Base-by-base conservation (phyloP, 2,888 invertebrate species). In the Hypomecis atomaria region DNA sequence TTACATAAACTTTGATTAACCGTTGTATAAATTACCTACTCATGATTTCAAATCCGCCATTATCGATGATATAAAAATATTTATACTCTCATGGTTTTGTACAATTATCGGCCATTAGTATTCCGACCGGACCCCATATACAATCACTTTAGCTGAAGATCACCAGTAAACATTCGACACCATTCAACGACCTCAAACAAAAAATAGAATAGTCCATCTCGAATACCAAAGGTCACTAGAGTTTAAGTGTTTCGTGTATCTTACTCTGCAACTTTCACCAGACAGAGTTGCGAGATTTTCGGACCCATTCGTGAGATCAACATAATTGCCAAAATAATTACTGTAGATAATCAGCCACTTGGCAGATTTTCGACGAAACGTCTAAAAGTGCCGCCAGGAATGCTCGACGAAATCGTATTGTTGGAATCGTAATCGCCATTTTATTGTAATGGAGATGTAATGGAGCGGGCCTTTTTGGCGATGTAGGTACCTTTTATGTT, bases 231-330 rank as follows among this genome's bases (percentile, higher is more conserved):
- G 89, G 86, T 89, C 84, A 83, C 64, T 62, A 65, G 74, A 84
- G 88, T 86, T 87, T 84, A 86, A 75, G 78, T 79, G 65, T 45
- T 65, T 60, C 65, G 63, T 71, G 71, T 65, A 70, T 78, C 74
- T 77, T 69, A 78, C 80, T 77, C 77, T 66, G 75, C 83, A 76
- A 83, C 90, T 89, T 90, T 89, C 89, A 83, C 88, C 77, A 59
- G 54, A 70, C 50, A 57, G 65, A 56, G 64, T 40, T 56, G 63
- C 62, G 53, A 56, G 59, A 67, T 38, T 49, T 58, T 63, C 62
- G 70, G 66, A 66, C 71, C 61, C 70, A 71, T 70, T 73, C 71
- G 78, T 73, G 75, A 75, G 72, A 72, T 75, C 63, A 67, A 70
- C 67, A 71, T 78, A 79, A 79, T 80, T 76, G 76, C 65, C 63